phyloP scores from a whole-genome alignment of 1,140 invertebrate species.

The Telenomus remus region DNA sequence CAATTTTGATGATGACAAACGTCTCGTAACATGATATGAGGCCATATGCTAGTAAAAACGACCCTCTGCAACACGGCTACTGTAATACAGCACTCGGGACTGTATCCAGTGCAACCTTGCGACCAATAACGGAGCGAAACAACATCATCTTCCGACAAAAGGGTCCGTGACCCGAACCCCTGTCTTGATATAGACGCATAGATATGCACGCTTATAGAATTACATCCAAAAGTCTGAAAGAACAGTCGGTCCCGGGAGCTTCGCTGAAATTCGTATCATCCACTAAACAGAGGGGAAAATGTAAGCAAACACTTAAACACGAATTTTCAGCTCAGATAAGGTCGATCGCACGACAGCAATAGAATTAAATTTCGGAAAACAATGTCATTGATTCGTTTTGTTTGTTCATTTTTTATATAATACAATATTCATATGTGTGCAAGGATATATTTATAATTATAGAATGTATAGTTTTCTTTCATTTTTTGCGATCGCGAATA shows the following conservation, averaged over 20 bases:
- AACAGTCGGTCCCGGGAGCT: slow-evolving; percentile 38
- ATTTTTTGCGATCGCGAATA: too few relatives aligned
- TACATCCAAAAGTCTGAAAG: slow-evolving; percentile 48
- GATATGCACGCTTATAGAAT: slow-evolving; percentile 59
- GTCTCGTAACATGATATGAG: slow-evolving; percentile 71
- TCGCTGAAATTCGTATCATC: slow-evolving; percentile 46
- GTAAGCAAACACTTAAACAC: slow-evolving; percentile 53
- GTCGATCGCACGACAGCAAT: slow-evolving; percentile 19
- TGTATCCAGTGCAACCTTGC: slow-evolving; percentile 63
- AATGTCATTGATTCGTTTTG: background rate
- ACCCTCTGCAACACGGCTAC: slow-evolving; percentile 59
- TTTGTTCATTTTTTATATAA: background rate
- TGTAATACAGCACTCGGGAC: slow-evolving; percentile 48
- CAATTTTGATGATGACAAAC: slow-evolving; percentile 74
- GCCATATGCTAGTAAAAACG: slow-evolving; percentile 68
- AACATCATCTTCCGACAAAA: slow-evolving; percentile 68
- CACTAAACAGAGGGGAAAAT: slow-evolving; percentile 38
- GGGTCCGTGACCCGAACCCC: slow-evolving; percentile 65
- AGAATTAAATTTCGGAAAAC: slow-evolving; percentile 8
- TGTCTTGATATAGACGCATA: slow-evolving; percentile 49
- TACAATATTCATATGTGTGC: too few relatives aligned
- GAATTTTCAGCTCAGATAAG: slow-evolving; percentile 34
- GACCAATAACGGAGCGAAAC: slow-evolving; percentile 68
- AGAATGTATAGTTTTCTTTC: too few relatives aligned
- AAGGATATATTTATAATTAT: too few relatives aligned